These are phyloP conservation scores for Danaus melanippus DNA, from an alignment of 1,140 invertebrate genomes.

Conservation along the genomic window DNA sequence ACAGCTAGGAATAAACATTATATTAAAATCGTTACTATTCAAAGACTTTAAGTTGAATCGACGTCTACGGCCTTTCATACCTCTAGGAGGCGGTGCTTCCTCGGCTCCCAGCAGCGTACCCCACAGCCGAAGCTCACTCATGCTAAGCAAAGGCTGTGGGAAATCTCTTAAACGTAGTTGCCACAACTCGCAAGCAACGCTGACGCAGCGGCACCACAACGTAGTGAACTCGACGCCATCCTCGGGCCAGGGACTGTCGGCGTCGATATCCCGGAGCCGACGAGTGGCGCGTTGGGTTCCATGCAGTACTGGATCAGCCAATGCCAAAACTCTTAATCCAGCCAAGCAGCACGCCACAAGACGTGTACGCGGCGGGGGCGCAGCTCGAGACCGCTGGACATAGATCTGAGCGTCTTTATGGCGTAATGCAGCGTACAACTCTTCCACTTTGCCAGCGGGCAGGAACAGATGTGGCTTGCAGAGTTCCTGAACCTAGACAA, in stretches of 20 bases:
- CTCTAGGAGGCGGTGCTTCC: conserved; percentile 84
- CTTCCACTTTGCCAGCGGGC: conserved; percentile 89
- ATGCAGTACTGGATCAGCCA: conserved; percentile 90
- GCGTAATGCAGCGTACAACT: conserved; percentile 87
- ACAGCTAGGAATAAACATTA: conserved; percentile 70
- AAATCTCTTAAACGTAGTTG: conserved; percentile 95
- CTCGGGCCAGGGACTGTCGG: conserved; percentile 87
- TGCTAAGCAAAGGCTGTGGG: conserved; percentile 90
- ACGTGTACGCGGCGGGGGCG: conserved; percentile 77
- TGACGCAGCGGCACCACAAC: conserved; percentile 92
- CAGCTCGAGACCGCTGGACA: conserved; percentile 80
- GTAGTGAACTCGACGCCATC: conserved; percentile 93
- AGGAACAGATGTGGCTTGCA: conserved; percentile 86
- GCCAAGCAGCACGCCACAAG: conserved; percentile 47
- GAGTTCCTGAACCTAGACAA: conserved; percentile 73
- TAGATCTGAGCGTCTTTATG: conserved; percentile 96
- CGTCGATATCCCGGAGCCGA: conserved; percentile 38
- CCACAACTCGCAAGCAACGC: conserved; percentile 86
- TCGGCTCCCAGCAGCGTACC: conserved; percentile 93
- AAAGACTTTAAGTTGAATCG: not conserved
- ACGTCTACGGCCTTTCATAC: conserved; percentile 48
- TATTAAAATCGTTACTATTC: not conserved
- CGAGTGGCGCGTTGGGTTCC: conserved; percentile 29
- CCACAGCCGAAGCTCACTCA: conserved; percentile 88
- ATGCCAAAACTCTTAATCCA: conserved; percentile 79